Conservation (phyloP, 2,797 vertebrate genomes). For the Tenualosa thibaudeaui region DNA sequence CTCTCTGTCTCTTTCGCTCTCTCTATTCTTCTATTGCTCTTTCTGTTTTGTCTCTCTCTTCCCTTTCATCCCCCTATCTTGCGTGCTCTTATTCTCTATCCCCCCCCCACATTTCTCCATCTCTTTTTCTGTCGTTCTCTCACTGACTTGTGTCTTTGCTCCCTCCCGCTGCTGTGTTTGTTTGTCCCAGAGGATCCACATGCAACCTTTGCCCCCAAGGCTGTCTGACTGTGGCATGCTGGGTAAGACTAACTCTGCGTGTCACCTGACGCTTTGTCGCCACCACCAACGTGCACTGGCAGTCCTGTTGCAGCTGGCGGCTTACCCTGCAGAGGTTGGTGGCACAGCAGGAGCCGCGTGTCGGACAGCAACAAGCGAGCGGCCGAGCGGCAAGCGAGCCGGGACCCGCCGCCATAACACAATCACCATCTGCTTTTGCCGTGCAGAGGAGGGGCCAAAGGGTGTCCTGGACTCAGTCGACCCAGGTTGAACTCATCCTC, state of each 20-base stretch:
- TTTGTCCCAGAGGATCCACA: not conserved
- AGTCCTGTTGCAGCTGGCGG: no score
- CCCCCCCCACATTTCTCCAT: conserved; percentile 15
- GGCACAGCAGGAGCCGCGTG: not conserved
- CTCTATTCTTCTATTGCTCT: not conserved
- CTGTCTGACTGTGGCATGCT: not conserved
- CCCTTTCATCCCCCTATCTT: not conserved
- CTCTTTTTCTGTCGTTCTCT: not conserved
- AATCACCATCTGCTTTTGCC: not conserved
- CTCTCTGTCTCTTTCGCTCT: not conserved
- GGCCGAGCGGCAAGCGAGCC: not conserved
- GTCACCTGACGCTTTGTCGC: conserved; percentile 40
- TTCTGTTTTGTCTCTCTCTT: not conserved
- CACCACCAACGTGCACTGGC: no score
- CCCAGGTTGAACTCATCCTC: not conserved
- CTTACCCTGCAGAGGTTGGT: not conserved
- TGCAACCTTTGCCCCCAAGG: not conserved
- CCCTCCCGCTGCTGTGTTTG: not conserved
- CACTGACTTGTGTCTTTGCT: not conserved
- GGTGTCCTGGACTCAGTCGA: not conserved
- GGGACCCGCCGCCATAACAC: not conserved
- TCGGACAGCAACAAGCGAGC: not conserved
- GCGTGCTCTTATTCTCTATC: conserved; percentile 9
- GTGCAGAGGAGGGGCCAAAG: not conserved
- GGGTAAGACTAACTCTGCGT: conserved; percentile 31